Conservation (phyloP, 1,140 invertebrate genomes). For the Pseudomyrmex flavicornis region DNA sequence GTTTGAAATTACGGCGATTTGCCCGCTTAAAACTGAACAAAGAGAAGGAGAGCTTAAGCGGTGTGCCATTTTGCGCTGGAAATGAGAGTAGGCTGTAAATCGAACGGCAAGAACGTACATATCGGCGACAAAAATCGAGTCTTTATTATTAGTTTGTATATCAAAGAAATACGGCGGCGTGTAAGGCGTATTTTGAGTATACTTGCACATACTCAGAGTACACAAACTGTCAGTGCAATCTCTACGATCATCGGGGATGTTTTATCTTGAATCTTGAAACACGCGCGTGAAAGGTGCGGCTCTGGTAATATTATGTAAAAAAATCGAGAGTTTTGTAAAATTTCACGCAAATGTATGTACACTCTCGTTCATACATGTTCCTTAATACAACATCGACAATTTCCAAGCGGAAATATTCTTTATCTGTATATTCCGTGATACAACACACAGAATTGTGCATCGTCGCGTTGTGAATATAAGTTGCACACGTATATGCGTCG, state of each 20-base stretch:
- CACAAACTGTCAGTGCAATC: no score
- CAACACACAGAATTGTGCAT: neutral
- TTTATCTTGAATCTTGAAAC: no score
- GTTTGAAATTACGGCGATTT: constrained; percentile 46
- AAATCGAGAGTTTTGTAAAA: no score
- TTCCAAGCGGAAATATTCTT: neutral
- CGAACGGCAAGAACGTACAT: neutral
- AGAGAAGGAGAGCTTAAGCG: neutral
- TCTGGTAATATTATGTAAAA: no score
- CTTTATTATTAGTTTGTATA: neutral
- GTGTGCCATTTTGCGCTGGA: constrained; percentile 33
- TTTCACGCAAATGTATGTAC: no score
- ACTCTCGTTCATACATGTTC: neutral
- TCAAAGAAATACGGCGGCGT: neutral
- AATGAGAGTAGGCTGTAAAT: neutral
- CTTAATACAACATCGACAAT: no score
- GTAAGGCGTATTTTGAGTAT: no score
- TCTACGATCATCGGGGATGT: no score
- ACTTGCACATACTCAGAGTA: no score
- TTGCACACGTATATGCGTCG: neutral
- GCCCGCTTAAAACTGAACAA: constrained; percentile 14
- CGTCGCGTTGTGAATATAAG: neutral
- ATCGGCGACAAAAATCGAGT: neutral
- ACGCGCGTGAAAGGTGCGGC: no score
- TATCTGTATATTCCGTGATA: neutral